Evolutionary conservation across 2,113 vertebrate species (phyloP), one percentile per base, ranked within the genome.

Genomic region (Chauna torquata): DNA sequence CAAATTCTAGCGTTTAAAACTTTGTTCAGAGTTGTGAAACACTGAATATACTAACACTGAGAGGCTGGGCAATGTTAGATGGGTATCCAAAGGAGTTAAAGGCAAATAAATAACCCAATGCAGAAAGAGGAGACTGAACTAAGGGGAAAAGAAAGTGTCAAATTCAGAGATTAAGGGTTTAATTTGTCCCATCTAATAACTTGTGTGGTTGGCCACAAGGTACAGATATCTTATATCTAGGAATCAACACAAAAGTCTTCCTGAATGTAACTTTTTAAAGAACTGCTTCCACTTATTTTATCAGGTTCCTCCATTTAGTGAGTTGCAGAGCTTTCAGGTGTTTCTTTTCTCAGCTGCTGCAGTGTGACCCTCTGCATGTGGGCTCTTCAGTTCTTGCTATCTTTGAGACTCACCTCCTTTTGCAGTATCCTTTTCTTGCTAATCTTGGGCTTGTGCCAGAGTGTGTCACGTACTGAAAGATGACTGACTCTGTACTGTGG

Each of bases 311-410:
- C 16, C 14, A 9, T 15, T 24, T 6, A 65, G 49, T n/a, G 49
- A 30, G n/a, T 69, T 36, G 32, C n/a, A 74, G 74, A 72, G 18
- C 42, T 88, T 62, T 61, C 58, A 50, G 82, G 58, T 64, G 38
- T 62, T 86, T 40, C 38, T 84, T 34, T 87, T 52, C 50, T 82
- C 0, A 7, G 57, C 58, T 0, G 57, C 58, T 0, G 0, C 54
- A 14, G 23, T 25, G 62, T 83, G 54, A 70, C 30, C 7, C 14
- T 83, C 70, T 71, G 52, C 75, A n/a, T 24, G 71, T 27, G 68
- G 49, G 34, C 71, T 76, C 58, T 27, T 82, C 65, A 90, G 44
- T 38, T 77, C 47, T 71, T 57, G 20, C 14, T 40, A 62, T 11
- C 66, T 57, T 70, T 80, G 71, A 55, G 82, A 38, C 64, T 93